phyloP scores from a whole-genome alignment of 2,888 invertebrate genomes.

The Venusia cambrica region DNA sequence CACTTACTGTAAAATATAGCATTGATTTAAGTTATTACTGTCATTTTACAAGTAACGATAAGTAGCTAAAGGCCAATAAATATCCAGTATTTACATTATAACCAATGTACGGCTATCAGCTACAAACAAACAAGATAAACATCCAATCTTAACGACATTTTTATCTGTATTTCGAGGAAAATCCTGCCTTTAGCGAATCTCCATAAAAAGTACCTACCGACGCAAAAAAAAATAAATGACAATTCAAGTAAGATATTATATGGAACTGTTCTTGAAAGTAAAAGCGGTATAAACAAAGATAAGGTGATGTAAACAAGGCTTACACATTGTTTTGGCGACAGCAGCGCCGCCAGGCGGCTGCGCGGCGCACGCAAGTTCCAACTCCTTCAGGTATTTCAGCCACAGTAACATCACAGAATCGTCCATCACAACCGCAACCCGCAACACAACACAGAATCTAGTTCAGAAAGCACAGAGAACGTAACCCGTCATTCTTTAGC shows the following conservation, averaged over 20 bases:
- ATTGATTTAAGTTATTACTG: constrained; percentile 45
- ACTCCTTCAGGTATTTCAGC: constrained; percentile 71
- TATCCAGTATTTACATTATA: constrained; percentile 61
- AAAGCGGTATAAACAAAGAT: constrained; percentile 36
- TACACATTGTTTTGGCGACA: constrained; percentile 74
- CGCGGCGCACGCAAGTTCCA: constrained; percentile 66
- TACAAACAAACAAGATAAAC: constrained; percentile 61
- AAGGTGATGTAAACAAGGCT: too few relatives aligned
- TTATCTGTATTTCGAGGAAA: constrained; percentile 61
- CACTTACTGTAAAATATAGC: constrained; percentile 36
- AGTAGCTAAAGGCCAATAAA: constrained; percentile 50
- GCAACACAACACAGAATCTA: constrained; percentile 33
- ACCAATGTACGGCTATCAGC: constrained; percentile 57
- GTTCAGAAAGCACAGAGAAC: constrained; percentile 32
- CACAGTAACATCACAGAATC: constrained; percentile 74
- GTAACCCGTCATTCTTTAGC: constrained; percentile 74
- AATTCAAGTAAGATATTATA: constrained; percentile 1
- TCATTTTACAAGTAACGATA: constrained; percentile 45
- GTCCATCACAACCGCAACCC: constrained; percentile 32
- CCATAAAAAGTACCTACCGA: constrained; percentile 22
- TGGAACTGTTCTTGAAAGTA: constrained; percentile 19
- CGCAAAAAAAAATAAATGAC: constrained; percentile 23
- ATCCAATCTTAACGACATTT: constrained; percentile 64
- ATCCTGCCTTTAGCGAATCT: constrained; percentile 31
- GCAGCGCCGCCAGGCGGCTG: constrained; percentile 66